Base-by-base conservation (phyloP, 2,888 invertebrate species). In the Linnaemya tessellans region DNA sequence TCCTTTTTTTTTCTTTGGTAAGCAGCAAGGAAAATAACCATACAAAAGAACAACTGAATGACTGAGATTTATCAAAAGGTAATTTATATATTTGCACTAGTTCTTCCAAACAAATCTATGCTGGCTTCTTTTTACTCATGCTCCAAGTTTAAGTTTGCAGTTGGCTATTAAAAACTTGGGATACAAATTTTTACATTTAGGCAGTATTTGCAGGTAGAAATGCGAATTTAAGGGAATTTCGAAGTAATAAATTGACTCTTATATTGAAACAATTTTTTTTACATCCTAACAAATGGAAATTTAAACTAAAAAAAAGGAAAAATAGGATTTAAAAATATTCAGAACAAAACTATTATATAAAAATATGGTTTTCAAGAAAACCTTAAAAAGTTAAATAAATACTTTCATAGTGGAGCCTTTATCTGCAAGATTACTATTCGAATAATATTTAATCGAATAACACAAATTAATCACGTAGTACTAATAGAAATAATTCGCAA, bases 21-120 rank as follows among this genome's bases (percentile, higher is more conserved):
- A 49, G n/a, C 54, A 80, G 77, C 30, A 73, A 75, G 74, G 84
- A 79, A 84, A 86, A 56, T 71, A 77, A 62, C 58, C 70, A 54
- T 67, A 82, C 41, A 51, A 70, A 62, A 51, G 18, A 62, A 41
- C 84, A 86, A 86, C 86, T 85, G 88, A 88, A 90, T 89, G 89
- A 89, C 92, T 91, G 89, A 91, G 92, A 92, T 92, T 92, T 92
- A 92, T 92, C 92, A 92, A 92, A 92, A 92, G 92, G 91, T 92
- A 92, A 92, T 92, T 92, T 92, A 92, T 91, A 90, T 90, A 90
- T 91, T 84, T 87, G 79, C 84, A 68, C 74, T 70, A 51, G 54
- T 68, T 74, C 58, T 65, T 49, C 1, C 4, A 60, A 51, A 62
- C 25, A 62, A 54, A 56, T 62, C 62, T 43, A 30, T 54, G 70